phyloP scores from a whole-genome alignment of 2,797 vertebrate genomes.

The Scarus forsteni region DNA sequence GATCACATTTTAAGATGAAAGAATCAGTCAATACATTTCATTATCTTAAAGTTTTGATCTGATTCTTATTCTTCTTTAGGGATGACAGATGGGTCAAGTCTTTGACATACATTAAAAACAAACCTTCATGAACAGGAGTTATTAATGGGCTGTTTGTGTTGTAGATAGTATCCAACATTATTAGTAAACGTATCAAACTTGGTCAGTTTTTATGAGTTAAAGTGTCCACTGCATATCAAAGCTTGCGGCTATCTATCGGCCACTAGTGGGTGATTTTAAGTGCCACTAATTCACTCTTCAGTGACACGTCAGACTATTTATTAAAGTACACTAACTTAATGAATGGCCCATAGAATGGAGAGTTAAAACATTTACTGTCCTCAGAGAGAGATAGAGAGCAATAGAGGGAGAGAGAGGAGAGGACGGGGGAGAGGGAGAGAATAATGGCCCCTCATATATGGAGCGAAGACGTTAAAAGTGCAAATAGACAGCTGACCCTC shows the following conservation, averaged over 20 bases:
- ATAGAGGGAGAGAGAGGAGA: constrained; percentile 68
- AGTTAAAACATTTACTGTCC: constrained; percentile 87
- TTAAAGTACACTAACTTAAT: constrained; percentile 88
- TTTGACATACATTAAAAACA: too few species aligned
- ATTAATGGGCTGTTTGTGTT: background rate
- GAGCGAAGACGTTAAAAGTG: constrained; percentile 85
- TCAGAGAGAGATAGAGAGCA: constrained; percentile 77
- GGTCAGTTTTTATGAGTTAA: constrained; percentile 54
- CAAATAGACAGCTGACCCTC: constrained; percentile 86
- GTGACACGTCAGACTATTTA: constrained; percentile 87
- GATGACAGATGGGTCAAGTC: too few species aligned
- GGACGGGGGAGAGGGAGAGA: constrained; percentile 57
- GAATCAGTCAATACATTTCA: too few species aligned
- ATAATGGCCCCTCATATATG: constrained; percentile 84
- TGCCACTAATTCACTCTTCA: constrained; percentile 85
- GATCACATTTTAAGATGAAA: too few species aligned
- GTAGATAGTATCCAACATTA: constrained; percentile 23
- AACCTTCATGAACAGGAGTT: too few species aligned
- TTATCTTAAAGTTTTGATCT: too few species aligned
- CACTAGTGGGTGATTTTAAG: constrained; percentile 80
- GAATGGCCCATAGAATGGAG: constrained; percentile 86
- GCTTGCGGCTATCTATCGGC: constrained; percentile 70
- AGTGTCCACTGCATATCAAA: constrained; percentile 68
- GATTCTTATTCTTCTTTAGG: too few species aligned
- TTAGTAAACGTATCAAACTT: constrained; percentile 27